Base-by-base conservation (phyloP, 2,113 vertebrate species). In the Scomber scombrus region DNA sequence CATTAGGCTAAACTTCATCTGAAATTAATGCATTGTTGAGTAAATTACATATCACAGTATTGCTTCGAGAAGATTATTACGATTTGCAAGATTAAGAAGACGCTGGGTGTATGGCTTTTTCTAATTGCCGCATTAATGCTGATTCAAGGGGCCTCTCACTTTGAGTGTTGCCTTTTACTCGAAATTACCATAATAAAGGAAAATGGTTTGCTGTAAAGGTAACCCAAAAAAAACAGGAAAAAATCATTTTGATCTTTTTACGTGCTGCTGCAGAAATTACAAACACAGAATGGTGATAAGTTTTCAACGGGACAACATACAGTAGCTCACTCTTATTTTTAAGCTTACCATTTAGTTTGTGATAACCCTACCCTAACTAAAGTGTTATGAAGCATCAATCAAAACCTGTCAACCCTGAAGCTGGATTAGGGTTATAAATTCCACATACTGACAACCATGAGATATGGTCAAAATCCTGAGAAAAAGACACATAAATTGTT, bases 101-200 rank as follows among this genome's bases (percentile, higher is more conserved):
- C 21, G 60, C 73, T 60, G 58, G 19, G 63, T 68, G 62, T 62
- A 45, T 49, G 29, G 80, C 60, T 11, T 49, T 49, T 16, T 45
- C 26, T 85, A 79, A 88, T 88, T 82, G 64, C 74, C 75, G 61
- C 52, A 77, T 71, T 80, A 84, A 81, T 74, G 69, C 67, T 46
- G 60, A 85, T 85, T 84, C 68, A 49, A 81, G 71, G 71, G 46
- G 75, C 72, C 75, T 83, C 77, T 87, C 21, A 34, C 40, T 66
- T 65, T 65, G 54, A 80, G 68, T 70, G 77, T 56, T 84, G 68
- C 43, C 66, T 78, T 82, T 83, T 51, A 54, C 16, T 75, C 2
- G 0, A 40, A 80, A 80, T 73, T 71, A 47, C 29, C 57, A 78
- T 80, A 66, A 78, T 82, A 54, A 26, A 40, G 26, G 56, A 16